phyloP scores from a whole-genome alignment of 2,797 vertebrate genomes.

The Urocyon cinereoargenteus region DNA sequence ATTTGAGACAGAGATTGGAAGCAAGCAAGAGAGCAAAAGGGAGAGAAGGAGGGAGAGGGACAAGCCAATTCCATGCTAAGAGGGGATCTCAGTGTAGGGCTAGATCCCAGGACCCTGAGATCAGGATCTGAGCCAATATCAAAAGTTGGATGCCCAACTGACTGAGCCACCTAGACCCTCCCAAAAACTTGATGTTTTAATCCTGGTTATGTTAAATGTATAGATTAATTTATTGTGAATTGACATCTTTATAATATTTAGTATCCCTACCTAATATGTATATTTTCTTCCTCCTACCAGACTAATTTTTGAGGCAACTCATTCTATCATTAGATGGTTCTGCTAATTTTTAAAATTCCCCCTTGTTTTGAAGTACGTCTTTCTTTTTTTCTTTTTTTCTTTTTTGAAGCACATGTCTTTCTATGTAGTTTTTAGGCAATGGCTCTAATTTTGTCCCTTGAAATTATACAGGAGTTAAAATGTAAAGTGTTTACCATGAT shows the following conservation, averaged over 20 bases:
- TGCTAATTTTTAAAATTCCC: background rate
- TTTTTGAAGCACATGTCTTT: background rate
- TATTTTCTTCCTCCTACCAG: background rate
- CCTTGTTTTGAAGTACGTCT: background rate
- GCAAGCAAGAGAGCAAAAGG: too few relatives aligned
- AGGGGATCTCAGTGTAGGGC: too few relatives aligned
- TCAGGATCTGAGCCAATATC: too few relatives aligned
- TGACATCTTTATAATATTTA: background rate
- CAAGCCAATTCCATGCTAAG: too few relatives aligned
- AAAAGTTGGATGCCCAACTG: too few relatives aligned
- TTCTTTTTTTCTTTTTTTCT: too few relatives aligned
- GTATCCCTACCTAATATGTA: background rate
- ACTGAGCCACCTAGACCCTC: background rate
- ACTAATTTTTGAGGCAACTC: background rate
- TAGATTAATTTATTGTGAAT: background rate
- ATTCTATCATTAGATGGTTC: background rate
- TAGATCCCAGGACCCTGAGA: too few relatives aligned
- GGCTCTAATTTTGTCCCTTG: background rate
- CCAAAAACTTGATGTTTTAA: background rate
- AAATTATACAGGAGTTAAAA: background rate
- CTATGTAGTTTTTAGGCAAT: constrained; percentile 1
- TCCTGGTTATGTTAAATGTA: background rate
- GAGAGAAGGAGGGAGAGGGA: too few relatives aligned
- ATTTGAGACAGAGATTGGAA: too few relatives aligned
- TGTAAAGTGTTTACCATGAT: background rate